phyloP scores from a whole-genome alignment of 2,888 invertebrate genomes.

The Dioctria rufipes region DNA sequence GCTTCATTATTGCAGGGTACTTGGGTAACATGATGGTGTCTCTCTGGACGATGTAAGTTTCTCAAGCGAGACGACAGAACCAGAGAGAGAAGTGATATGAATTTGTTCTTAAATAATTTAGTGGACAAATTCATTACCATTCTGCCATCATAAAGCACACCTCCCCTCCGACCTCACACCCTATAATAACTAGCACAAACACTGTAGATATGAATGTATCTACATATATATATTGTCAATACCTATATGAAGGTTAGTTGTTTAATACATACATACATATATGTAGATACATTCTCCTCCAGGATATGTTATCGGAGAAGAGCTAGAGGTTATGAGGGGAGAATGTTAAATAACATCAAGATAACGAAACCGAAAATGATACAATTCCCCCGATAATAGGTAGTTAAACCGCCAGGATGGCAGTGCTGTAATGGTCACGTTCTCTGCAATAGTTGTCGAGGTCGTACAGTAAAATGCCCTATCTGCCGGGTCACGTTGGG shows the following conservation, averaged over 20 bases:
- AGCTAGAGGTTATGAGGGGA: constrained; percentile 44
- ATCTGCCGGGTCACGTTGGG: constrained; percentile 72
- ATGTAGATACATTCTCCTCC: not conserved
- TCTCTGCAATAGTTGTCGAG: constrained; percentile 71
- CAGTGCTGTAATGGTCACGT: constrained; percentile 73
- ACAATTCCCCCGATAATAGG: constrained; percentile 63
- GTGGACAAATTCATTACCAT: constrained; percentile 58
- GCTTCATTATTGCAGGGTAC: constrained; percentile 15
- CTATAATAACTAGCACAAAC: constrained; percentile 11
- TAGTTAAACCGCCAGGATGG: constrained; percentile 71
- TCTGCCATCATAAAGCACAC: constrained; percentile 44
- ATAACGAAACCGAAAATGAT: constrained; percentile 56
- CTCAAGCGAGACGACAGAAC: constrained; percentile 36
- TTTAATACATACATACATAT: not conserved
- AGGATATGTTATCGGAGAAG: constrained; percentile 48
- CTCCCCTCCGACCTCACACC: not conserved
- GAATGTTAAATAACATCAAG: constrained; percentile 52
- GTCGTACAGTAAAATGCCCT: constrained; percentile 71
- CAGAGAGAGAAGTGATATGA: constrained; percentile 30
- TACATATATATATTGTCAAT: not conserved
- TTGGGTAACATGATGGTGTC: constrained; percentile 31
- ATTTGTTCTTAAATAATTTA: constrained; percentile 57
- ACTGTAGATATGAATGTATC: not conserved
- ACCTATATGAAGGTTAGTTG: constrained; percentile 33
- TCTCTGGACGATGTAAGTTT: constrained; percentile 42